Percentiles rank a stretch among this genome's conserved stretches.
phyloP scores from a whole-genome alignment of 2,888 invertebrate genomes.

The Caenorhabditis becei region DNA sequence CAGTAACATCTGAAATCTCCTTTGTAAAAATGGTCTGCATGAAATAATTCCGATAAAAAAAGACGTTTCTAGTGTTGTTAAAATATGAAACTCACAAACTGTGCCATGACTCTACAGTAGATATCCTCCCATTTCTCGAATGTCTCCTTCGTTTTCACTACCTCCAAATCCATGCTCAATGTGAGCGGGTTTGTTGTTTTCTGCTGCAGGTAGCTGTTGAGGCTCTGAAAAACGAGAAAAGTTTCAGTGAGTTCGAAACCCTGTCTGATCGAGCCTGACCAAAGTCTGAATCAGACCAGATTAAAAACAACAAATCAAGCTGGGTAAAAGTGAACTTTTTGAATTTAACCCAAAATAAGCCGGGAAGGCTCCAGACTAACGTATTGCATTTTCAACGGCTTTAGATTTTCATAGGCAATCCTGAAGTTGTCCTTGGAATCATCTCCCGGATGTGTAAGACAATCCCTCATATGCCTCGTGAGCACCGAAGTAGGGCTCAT shows the following conservation, averaged over 20 bases:
- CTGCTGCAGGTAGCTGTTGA: background rate
- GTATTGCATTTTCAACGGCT: background rate
- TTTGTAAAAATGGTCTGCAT: no score
- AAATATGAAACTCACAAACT: no score
- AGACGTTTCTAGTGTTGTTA: no score
- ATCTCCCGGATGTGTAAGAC: background rate
- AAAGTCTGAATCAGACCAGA: no score
- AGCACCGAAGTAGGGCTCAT: constrained; percentile 4
- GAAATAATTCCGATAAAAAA: no score
- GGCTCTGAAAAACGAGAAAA: constrained; percentile 5
- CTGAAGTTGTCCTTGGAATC: constrained; percentile 5
- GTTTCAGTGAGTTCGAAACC: no score
- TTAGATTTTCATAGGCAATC: background rate
- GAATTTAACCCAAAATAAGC: no score
- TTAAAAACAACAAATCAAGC: no score
- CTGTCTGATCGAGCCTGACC: no score
- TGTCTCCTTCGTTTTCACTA: constrained; percentile 2
- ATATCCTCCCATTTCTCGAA: constrained; percentile 18
- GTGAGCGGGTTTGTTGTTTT: background rate
- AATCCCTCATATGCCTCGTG: constrained; percentile 5
- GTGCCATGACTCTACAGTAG: background rate
- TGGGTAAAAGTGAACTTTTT: no score
- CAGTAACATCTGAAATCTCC: background rate
- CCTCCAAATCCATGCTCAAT: background rate
- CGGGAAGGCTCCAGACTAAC: no score